Base-by-base conservation (phyloP, 2,113 vertebrate species). In the Lepus americanus region DNA sequence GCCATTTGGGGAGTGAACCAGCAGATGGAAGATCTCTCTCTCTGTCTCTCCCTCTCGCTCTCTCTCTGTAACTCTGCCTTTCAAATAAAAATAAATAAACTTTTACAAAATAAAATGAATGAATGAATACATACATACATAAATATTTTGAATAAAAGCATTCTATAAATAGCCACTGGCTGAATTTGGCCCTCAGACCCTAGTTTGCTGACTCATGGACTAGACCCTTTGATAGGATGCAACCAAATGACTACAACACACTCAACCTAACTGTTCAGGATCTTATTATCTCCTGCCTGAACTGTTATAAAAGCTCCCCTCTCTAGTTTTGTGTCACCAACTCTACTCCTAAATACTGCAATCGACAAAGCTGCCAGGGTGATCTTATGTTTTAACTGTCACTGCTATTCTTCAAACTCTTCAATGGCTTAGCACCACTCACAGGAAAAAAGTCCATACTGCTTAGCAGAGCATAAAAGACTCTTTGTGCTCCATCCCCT, bases 391-490 rank as follows among this genome's bases (percentile, higher is more conserved):
- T 94, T 93, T 92, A 95, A 87, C 77, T 77, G 33, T 77, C 90
- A 66, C 91, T 86, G 64, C 89, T 94, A 80, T 93, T 94, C 94
- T 94, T 84, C 82, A 92, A 97, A 80, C 69, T 90, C 94, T 87
- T 94, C 89, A 86, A 73, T 85, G 85, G 82, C 74, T 90, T 95
- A 89, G 78, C 86, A 92, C 55, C 82, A 77, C 93, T 92, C 64
- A 72, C 33, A 89, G 81, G 64, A 83, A 94, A 87, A 79, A 82
- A 53, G 55, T 64, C 85, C 86, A 39, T 39, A 90, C 63, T 90
- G 94, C 72, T 88, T 55, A 69, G 36, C 39, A 89, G 70, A 90
- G 73, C 51, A 74, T 73, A 69, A 92, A 92, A 96, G 85, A 55
- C 70, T 86, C 88, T 96, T 92, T 89, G 85, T 90, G 86, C 27